Base-by-base conservation (phyloP, 2,113 vertebrate species). In the Todiramphus saurophagus region DNA sequence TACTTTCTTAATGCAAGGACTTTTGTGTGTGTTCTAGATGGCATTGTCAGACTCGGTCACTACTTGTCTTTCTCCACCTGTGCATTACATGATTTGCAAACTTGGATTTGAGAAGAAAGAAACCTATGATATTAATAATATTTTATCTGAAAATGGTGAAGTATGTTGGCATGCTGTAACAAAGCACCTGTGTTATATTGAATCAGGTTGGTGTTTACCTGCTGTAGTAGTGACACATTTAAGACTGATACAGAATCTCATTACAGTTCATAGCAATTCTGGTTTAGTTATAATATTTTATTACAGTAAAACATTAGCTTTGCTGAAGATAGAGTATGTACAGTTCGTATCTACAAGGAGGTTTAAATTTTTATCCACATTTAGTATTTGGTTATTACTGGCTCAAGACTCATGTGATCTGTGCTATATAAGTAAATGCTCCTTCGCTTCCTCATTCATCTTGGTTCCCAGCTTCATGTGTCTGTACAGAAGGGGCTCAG, bases 11-110 rank as follows among this genome's bases (percentile, higher is more conserved):
- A 86, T 62, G 37, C 41, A 53, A 77, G 13, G 8, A 51, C 14
- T 73, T 67, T 84, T 39, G 3, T 82, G 17, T 94, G 63, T 91
- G 11, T 97, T 97, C 82, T 85, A 98, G 98, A 96, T 98, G 85
- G 62, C 76, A 0, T 46, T 37, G 41, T 74, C 50, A 31, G 92
- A 88, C 23, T 62, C 58, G 0, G 11, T 96, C 30, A 79, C 94
- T 50, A 98, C 98, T 35, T 98, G 98, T 72, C 98, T 98, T 89
- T 98, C 98, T 76, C 89, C 96, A 31, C 37, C 89, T 6, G 98
- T 98, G 31, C 94, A 97, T 77, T 97, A 98, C 10, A 70, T 72
- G 13, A 96, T 98, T 72, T 98, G 98, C 80, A 79, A 95, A 84
- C 87, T 98, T 50, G 98, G 98, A 64, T 97, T 98, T 96, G 98